Conservation (phyloP, 2,113 vertebrate genomes). For the Catharus fuscescens region DNA sequence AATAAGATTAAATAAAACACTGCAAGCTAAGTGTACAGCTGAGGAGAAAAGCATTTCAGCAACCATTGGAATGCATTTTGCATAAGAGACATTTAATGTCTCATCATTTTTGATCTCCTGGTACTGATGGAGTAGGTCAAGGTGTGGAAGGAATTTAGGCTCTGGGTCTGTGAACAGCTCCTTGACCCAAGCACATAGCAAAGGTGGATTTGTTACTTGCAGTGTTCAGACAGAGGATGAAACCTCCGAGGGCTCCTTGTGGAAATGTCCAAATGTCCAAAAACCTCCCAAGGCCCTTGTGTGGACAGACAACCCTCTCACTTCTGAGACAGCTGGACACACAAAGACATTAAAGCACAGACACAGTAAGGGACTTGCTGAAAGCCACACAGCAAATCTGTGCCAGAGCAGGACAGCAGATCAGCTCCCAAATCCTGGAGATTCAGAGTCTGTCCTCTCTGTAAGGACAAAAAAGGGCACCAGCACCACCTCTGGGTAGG, state of each 20-base stretch:
- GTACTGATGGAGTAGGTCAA: neutral
- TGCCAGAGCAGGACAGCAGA: neutral
- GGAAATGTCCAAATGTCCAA: neutral
- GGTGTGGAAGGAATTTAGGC: neutral
- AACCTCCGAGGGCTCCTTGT: neutral
- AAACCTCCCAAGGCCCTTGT: neutral
- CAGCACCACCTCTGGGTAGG: neutral
- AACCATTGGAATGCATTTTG: neutral
- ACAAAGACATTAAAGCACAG: neutral
- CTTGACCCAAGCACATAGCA: neutral
- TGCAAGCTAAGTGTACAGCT: neutral
- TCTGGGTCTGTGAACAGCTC: neutral
- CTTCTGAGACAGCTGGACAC: neutral
- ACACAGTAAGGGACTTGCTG: too few relatives aligned
- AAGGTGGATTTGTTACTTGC: neutral
- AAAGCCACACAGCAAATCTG: neutral
- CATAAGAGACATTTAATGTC: neutral
- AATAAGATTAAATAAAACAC: neutral
- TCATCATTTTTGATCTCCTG: neutral
- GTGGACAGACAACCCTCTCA: neutral
- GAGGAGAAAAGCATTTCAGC: neutral
- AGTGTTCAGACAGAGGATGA: neutral
- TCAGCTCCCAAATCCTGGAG: neutral
- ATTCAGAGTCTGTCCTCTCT: neutral
- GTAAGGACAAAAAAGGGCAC: neutral